Evolutionary conservation across 2,888 invertebrate species (phyloP).

Genomic region (Adelphocoris suturalis): DNA sequence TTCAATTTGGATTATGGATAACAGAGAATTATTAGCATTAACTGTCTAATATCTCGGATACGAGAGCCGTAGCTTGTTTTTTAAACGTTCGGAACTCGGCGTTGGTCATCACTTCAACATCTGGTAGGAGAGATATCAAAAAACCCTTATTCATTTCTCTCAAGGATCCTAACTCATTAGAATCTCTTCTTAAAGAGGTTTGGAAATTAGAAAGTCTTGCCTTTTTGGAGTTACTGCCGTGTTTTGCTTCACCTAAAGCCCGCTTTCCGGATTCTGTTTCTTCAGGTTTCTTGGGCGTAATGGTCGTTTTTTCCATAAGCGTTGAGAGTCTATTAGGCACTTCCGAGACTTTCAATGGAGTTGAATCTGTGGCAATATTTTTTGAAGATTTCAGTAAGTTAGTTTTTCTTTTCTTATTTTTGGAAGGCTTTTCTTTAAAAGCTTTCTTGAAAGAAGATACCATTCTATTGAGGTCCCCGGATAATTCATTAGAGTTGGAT

Average conservation of each 20-base stretch:
- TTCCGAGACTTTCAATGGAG: no score
- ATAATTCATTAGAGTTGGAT: no score
- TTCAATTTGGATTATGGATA: no score
- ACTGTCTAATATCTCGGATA: constrained; percentile 38
- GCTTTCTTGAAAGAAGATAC: no score
- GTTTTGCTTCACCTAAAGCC: not conserved
- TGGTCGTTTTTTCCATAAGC: not conserved
- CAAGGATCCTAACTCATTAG: not conserved
- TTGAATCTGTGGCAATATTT: not conserved
- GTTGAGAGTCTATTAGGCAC: not conserved
- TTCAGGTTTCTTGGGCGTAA: not conserved
- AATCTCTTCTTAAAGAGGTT: not conserved
- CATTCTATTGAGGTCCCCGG: no score
- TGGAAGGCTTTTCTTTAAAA: no score
- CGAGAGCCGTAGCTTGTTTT: constrained; percentile 45
- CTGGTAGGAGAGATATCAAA: constrained; percentile 31
- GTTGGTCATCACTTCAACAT: constrained; percentile 59
- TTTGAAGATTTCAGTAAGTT: not conserved
- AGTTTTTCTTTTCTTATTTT: no score
- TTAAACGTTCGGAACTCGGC: constrained; percentile 56
- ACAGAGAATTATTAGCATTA: not conserved
- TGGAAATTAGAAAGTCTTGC: not conserved
- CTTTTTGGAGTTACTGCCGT: not conserved
- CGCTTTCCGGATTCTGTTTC: not conserved
- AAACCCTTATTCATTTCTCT: constrained; percentile 33